Conservation (phyloP, 2,888 invertebrate species). For the Andrena hattorfiana region DNA sequence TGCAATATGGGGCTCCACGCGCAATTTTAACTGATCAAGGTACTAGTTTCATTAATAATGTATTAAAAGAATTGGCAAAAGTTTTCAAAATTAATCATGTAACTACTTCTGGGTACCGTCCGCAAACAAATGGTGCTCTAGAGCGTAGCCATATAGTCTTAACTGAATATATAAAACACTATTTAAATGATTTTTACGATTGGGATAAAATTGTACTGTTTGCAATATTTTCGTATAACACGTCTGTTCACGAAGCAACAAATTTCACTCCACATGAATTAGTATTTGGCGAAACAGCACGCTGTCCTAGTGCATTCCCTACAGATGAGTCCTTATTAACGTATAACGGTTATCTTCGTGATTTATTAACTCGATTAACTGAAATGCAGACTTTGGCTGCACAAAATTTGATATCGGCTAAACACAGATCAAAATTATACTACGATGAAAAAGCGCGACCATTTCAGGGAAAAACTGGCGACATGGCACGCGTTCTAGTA, state of each 20-base stretch:
- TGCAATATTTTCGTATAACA: not conserved
- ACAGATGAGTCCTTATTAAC: not conserved
- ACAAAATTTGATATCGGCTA: not conserved
- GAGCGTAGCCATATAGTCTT: not conserved
- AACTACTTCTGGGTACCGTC: too few species aligned
- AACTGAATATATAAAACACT: not conserved
- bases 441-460: not conserved
- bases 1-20: not conserved
- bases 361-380: not conserved
- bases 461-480: not conserved
- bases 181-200: not conserved
- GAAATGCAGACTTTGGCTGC: not conserved
- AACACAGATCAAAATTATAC: not conserved
- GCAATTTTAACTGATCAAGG: conserved; percentile 6
- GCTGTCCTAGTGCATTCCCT: not conserved
- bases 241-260: not conserved
- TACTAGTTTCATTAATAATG: not conserved
- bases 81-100: not conserved
- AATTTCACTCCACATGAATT: not conserved
- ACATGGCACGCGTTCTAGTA: not conserved
- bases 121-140: too few species aligned
- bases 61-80: not conserved
- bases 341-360: not conserved
- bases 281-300: not conserved
- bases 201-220: conserved; percentile 2